Conservation (phyloP, 1,140 invertebrate genomes). For the Riptortus pedestris region DNA sequence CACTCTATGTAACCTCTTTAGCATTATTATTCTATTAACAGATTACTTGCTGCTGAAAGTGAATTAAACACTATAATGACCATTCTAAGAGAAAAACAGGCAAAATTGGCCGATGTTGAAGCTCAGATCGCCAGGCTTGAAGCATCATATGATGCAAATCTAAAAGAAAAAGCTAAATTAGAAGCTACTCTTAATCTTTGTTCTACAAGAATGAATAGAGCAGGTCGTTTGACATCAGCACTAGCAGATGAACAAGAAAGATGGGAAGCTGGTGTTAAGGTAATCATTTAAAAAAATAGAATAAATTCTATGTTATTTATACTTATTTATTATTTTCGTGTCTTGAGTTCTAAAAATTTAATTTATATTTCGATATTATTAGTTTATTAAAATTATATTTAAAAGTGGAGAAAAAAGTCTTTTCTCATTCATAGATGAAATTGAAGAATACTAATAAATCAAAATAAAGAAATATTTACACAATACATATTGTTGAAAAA, state of each 20-base stretch:
- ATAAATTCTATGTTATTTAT: neutral
- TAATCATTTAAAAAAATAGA: too few relatives aligned
- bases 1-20: too few relatives aligned
- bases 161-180: constrained; percentile 47
- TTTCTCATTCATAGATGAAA: too few relatives aligned
- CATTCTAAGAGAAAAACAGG: constrained; percentile 64
- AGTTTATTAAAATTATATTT: too few relatives aligned
- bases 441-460: too few relatives aligned
- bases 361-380: too few relatives aligned
- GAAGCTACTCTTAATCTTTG: constrained; percentile 60
- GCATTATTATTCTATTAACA: too few relatives aligned
- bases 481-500: too few relatives aligned
- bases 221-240: constrained; percentile 70
- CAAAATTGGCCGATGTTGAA: constrained; percentile 58
- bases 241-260: constrained; percentile 71
- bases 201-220: constrained; percentile 61
- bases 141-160: constrained; percentile 50
- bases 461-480: too few relatives aligned
- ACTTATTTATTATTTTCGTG: neutral
- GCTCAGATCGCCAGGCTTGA: constrained; percentile 55
- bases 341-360: too few relatives aligned
- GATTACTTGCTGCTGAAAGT: constrained; percentile 42
- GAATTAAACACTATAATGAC: constrained; percentile 50
- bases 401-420: too few relatives aligned
- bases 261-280: constrained; percentile 66